These are phyloP conservation scores for Tamias sibiricus DNA, from an alignment of 2,113 vertebrate species.

Conservation along the genomic window DNA sequence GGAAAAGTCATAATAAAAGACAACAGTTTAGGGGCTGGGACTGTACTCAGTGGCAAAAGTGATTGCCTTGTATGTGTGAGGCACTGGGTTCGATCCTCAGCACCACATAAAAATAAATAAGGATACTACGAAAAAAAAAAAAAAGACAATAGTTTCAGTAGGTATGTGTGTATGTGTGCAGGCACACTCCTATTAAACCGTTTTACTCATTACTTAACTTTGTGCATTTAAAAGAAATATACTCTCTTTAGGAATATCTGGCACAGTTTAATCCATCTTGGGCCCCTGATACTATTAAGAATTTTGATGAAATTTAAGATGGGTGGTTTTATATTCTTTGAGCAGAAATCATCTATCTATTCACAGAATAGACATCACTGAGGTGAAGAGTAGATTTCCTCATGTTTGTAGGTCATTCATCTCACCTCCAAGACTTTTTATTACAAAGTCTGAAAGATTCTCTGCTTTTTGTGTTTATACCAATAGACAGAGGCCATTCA, in stretches of 20 bases:
- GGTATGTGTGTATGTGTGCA: background rate
- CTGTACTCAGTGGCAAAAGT: too few species aligned
- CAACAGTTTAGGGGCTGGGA: too few species aligned
- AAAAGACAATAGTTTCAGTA: background rate
- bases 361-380: background rate
- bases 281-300: background rate
- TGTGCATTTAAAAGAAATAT: background rate
- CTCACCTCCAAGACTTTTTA: constrained; percentile 42
- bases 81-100: too few species aligned
- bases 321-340: constrained; percentile 12
- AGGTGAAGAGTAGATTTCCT: constrained; percentile 28
- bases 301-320: constrained; percentile 42
- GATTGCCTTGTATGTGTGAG: too few species aligned
- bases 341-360: constrained; percentile 5
- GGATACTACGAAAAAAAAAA: too few species aligned
- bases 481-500: constrained; percentile 62
- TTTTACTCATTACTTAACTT: background rate
- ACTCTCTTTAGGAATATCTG: background rate
- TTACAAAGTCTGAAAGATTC: constrained; percentile 52
- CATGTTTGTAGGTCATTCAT: constrained; percentile 33
- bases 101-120: too few species aligned
- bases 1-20: background rate
- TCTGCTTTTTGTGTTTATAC: constrained; percentile 56
- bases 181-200: background rate
- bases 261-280: background rate